Evolutionary conservation across 2,797 vertebrate species (phyloP).

Genomic region (Catharus ustulatus): DNA sequence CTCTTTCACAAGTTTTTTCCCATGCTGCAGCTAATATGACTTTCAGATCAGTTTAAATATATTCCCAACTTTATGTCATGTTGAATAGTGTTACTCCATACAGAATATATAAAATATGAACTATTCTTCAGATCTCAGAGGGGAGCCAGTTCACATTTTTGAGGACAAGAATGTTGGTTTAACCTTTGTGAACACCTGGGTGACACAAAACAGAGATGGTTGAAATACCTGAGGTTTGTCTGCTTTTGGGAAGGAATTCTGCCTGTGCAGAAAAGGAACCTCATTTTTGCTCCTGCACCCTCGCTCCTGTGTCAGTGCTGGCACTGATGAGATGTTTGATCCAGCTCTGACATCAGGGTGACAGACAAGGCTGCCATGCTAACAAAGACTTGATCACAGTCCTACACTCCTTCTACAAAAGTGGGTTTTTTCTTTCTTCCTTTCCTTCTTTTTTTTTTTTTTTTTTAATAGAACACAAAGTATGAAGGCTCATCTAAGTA

Average conservation of each 20-base stretch:
- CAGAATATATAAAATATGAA: neutral
- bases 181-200: neutral
- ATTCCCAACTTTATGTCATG: neutral
- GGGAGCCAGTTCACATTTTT: neutral
- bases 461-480: neutral
- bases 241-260: neutral
- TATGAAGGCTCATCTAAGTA: conserved; percentile 58
- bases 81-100: neutral
- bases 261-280: neutral
- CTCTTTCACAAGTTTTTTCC: neutral
- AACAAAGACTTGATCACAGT: neutral
- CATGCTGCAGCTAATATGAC: neutral
- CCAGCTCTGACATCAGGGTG: neutral
- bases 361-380: neutral
- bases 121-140: neutral
- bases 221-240: neutral
- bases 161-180: neutral
- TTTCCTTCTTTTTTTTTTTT: neutral
- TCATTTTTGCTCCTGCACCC: neutral
- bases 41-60: neutral
- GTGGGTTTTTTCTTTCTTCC: neutral
- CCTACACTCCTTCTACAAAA: conserved; percentile 8
- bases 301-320: neutral
- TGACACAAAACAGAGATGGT: neutral
- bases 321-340: neutral